Percentiles rank a stretch among this genome's conserved stretches.
Conservation (phyloP, 2,888 invertebrate genomes). For the Bruchidius siliquastri region DNA sequence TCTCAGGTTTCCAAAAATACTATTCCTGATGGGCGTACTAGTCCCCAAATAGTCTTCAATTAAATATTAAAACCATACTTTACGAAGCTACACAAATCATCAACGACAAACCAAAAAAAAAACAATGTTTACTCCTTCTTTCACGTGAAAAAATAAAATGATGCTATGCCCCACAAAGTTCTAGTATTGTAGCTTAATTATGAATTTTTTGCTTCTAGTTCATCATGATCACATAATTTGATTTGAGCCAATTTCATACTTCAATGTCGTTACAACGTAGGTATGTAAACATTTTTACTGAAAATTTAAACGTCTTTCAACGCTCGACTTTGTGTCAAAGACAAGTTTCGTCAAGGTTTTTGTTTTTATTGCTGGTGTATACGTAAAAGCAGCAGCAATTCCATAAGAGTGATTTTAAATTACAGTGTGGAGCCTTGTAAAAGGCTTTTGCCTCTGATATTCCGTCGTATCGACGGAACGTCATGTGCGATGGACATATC, state of each 20-base stretch:
- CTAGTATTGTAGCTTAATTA: too few relatives aligned
- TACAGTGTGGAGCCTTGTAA: not conserved
- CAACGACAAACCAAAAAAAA: too few relatives aligned
- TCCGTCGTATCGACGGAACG: conserved; percentile 22
- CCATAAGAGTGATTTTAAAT: not conserved
- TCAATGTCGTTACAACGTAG: not conserved
- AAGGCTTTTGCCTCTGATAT: not conserved
- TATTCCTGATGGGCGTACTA: too few relatives aligned
- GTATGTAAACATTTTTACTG: not conserved
- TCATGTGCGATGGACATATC: conserved; percentile 34
- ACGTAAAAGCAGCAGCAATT: not conserved
- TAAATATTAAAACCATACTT: too few relatives aligned
- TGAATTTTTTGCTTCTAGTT: too few relatives aligned
- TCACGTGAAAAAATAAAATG: too few relatives aligned
- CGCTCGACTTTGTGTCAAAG: not conserved
- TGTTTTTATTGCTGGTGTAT: not conserved
- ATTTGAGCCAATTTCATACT: not conserved
- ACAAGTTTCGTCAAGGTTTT: not conserved
- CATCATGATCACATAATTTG: too few relatives aligned
- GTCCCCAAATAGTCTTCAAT: too few relatives aligned
- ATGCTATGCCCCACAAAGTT: too few relatives aligned
- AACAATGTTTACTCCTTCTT: too few relatives aligned
- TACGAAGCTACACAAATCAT: too few relatives aligned
- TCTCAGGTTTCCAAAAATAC: too few relatives aligned
- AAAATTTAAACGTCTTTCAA: not conserved